Base-by-base conservation (phyloP, 2,797 vertebrate species). In the Catamblyrhynchus diadema region DNA sequence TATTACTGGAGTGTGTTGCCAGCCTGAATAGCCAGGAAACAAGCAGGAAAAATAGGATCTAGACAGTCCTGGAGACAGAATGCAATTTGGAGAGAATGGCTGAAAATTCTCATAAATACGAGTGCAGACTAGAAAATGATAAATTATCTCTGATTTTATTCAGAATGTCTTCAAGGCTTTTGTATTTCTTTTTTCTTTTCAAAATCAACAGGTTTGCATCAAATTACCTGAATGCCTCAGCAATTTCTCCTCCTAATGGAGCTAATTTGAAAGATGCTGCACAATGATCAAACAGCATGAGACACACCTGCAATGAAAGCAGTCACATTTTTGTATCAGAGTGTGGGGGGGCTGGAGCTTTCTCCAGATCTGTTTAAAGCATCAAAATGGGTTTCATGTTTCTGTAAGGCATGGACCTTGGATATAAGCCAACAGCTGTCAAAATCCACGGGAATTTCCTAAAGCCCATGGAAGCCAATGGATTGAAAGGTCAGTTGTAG, bases 211-310 rank as follows among this genome's bases (percentile, higher is more conserved):
- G 21, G 21, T 56, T 73, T 84, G 33, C 15, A 24, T 91, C 75
- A 80, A 81, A 86, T 88, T 92, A 62, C 25, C 65, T 56, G 56
- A 82, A 64, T 79, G 27, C 15, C 30, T 81, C 51, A 70, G 60
- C 44, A 50, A 39, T 86, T 96, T 96, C 61, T 93, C 32, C n/a
- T 95, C 32, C 23, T 90, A 42, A 79, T 66, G 44, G 39, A 86
- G 81, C 59, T 56, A 60, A 72, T 48, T 79, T 84, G 48, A 84
- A 90, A 90, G 81, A 81, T 28, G 10, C 42, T 33, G 81, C 72
- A 23, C 7, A 9, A 32, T 32, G 57, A 66, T 91, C 64, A 78
- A 90, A 71, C 37, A 88, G 35, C 44, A 10, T 59, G 65, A 59
- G 71, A 51, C 16, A 66, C 14, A 57, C 2, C 44, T 71, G 17